Evolutionary conservation across 2,888 invertebrate genomes (phyloP), one percentile per base, ranked within the genome.

Genomic region (Seira ritae): DNA sequence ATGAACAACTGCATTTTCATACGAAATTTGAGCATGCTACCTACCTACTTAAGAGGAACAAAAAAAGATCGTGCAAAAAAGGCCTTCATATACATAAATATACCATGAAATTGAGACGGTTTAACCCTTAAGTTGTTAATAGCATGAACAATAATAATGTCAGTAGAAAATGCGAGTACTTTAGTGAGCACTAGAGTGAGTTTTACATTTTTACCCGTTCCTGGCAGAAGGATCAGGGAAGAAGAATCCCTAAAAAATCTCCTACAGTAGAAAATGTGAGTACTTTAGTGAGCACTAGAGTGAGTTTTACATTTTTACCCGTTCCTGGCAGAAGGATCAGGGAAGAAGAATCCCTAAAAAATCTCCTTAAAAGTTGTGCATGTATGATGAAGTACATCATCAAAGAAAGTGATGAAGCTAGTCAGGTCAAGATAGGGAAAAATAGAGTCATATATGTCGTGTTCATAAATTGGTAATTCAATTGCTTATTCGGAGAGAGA

Each of bases 391-490:
- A 62, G 62, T n/a, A 62, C 20, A 22, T 62, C 20, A 22, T 62
- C 2, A n/a, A 22, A 62, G 62, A 19, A 62, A 62, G 62, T n/a
- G 50, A 50, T 50, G 62, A 62, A 62, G 20, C 20, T n/a, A n/a
- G n/a, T n/a, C 62, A 62, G 22, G n/a, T 1, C 10, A 62, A 15
- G 12, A 19, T 1, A 8, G 10, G 62, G n/a, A 62, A 62, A 62
- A 62, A 62, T 62, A n/a, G 62, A 62, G 62, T 4, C 2, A 20
- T 20, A 62, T 62, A 62, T 62, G 62, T 62, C 62, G 62, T 62
- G 20, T 62, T 62, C 62, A 62, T 62, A 62, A 62, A 62, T 62
- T 62, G 62, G 62, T 20, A 62, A 62, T 20, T 62, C 20, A 62
- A 62, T 62, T 20, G 62, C 62, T 20, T 62, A 62, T 22, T 19